A percentile compares a stretch with the other conserved stretches of the same genome.
Conservation (phyloP, 2,888 invertebrate genomes). For the Epinotia demarniana region DNA sequence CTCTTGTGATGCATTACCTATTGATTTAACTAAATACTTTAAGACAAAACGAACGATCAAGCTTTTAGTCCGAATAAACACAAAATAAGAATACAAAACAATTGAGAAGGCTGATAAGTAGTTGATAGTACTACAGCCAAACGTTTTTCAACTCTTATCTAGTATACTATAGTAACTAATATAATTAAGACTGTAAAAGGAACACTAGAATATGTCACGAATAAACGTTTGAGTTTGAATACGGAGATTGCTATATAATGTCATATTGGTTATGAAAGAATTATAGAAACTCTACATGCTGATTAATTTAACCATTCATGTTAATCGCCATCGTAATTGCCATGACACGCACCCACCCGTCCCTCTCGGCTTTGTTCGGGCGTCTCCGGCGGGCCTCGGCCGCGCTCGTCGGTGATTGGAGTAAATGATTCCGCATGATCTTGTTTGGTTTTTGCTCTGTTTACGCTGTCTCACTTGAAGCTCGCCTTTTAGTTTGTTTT, state of each 20-base stretch:
- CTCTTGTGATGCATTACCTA: not conserved
- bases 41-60: no score
- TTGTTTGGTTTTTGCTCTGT: conserved; percentile 78
- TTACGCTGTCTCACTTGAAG: conserved; percentile 69
- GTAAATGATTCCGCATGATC: conserved; percentile 81
- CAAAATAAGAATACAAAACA: no score
- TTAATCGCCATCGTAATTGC: conserved; percentile 48
- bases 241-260: not conserved
- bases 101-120: no score
- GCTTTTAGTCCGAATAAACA: no score
- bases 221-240: no score
- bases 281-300: not conserved
- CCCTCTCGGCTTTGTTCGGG: conserved; percentile 65
- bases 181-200: no score
- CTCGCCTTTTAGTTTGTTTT: conserved; percentile 60
- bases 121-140: no score
- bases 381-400: conserved; percentile 57
- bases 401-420: conserved; percentile 66
- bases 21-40: no score
- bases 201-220: no score
- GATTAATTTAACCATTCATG: not conserved
- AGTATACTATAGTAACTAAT: no score
- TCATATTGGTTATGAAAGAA: not conserved
- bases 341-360: conserved; percentile 50
- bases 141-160: no score